These are phyloP conservation scores for Dendrolimus punctatus DNA, from an alignment of 1,140 invertebrate genomes.

Conservation along the genomic window DNA sequence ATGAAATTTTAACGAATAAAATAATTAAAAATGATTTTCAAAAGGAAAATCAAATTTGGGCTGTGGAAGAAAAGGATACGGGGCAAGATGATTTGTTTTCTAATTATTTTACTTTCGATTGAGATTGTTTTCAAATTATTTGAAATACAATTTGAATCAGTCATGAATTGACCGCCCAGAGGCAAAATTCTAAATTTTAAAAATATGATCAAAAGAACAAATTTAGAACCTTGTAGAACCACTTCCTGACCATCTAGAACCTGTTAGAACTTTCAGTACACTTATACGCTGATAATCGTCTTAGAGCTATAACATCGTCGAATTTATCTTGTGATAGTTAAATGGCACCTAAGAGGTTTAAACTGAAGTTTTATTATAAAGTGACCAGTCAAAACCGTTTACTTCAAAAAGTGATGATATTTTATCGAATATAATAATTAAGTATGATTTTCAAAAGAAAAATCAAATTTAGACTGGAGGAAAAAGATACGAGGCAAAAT, in stretches of 20 bases:
- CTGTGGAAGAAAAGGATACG: conserved; percentile 45
- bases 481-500: conserved; percentile 32
- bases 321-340: conserved; percentile 41
- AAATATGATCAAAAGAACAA: no score
- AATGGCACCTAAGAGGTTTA: conserved; percentile 61
- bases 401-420: conserved; percentile 63
- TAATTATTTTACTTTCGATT: conserved; percentile 4
- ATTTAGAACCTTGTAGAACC: conserved; percentile 22
- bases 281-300: conserved; percentile 55
- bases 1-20: conserved; percentile 68
- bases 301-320: conserved; percentile 46
- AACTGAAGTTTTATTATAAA: conserved; percentile 62
- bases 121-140: no score
- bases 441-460: conserved; percentile 43
- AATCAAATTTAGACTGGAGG: conserved; percentile 47
- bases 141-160: no score
- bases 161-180: no score
- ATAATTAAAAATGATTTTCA: conserved; percentile 40
- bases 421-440: conserved; percentile 61
- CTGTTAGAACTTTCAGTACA: conserved; percentile 52
- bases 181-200: no score
- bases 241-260: conserved; percentile 51
- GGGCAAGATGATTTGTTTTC: conserved; percentile 38
- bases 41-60: conserved; percentile 51
- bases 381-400: conserved; percentile 69